Evolutionary conservation across 2,797 vertebrate genomes (phyloP).

Genomic region (Acomys russatus): DNA sequence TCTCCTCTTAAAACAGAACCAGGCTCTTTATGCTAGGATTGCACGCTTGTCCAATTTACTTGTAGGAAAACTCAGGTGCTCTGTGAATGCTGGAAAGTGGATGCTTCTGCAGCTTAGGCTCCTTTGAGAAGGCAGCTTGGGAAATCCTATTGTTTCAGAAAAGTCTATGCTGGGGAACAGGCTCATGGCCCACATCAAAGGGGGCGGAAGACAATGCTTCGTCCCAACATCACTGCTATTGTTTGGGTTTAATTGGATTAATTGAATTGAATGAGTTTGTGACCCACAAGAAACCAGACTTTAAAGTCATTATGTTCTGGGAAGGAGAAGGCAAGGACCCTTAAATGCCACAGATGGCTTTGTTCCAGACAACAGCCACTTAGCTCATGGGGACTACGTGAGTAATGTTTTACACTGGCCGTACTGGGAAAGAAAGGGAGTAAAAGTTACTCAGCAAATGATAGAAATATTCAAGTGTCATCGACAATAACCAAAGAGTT

Average conservation of each 20-base stretch:
- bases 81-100: conserved; percentile 42
- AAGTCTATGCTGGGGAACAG: background rate
- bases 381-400: background rate
- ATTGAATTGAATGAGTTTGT: conserved; percentile 71
- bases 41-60: conserved; percentile 54
- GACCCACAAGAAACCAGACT: conserved; percentile 72
- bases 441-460: background rate
- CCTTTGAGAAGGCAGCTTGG: conserved; percentile 22
- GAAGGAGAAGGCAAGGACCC: background rate
- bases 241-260: conserved; percentile 74
- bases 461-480: conserved; percentile 23
- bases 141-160: conserved; percentile 61
- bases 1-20: conserved; percentile 69
- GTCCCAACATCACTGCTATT: conserved; percentile 29
- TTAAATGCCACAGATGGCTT: background rate
- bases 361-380: background rate
- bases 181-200: conserved; percentile 62
- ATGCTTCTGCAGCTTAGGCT: conserved; percentile 57
- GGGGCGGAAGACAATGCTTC: conserved; percentile 47
- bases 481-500: background rate
- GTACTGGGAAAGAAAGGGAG: background rate
- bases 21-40: conserved; percentile 14
- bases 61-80: background rate
- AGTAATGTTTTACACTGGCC: background rate
- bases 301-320: conserved; percentile 63